These are phyloP conservation scores for Bugulina stolonifera DNA, from an alignment of 2,888 invertebrate genomes.

Conservation along the genomic window DNA sequence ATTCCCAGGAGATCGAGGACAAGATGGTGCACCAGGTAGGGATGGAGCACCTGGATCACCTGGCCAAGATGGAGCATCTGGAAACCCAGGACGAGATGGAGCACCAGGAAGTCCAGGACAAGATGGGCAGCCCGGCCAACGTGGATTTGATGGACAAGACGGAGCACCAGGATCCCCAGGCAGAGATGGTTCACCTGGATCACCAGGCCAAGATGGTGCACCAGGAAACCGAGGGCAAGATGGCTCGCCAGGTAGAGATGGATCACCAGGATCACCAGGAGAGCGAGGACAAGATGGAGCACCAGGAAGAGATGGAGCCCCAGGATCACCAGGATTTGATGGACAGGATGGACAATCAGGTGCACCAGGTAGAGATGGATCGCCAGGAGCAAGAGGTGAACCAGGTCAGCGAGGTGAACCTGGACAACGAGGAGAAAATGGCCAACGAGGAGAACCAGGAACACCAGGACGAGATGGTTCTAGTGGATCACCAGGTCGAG, in stretches of 20 bases:
- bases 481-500: neutral
- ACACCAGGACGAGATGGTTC: neutral
- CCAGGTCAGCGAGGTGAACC: neutral
- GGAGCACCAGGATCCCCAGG: constrained; percentile 11
- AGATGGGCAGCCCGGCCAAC: neutral
- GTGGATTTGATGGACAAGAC: neutral
- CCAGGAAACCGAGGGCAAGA: constrained; percentile 18
- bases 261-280: constrained; percentile 18
- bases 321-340: constrained; percentile 2
- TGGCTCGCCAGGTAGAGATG: constrained; percentile 25
- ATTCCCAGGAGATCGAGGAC: neutral
- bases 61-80: neutral
- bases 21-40: neutral
- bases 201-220: neutral
- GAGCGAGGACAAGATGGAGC: constrained; percentile 26
- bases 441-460: neutral
- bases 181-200: neutral
- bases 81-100: neutral
- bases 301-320: constrained; percentile 3
- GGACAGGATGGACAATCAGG: neutral
- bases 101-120: neutral
- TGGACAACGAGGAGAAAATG: neutral
- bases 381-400: neutral
- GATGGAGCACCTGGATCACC: neutral
- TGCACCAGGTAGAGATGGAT: neutral